Percentiles rank a stretch among this genome's conserved stretches.
phyloP scores from a whole-genome alignment of 2,113 vertebrate species.

The Camelus bactrianus region DNA sequence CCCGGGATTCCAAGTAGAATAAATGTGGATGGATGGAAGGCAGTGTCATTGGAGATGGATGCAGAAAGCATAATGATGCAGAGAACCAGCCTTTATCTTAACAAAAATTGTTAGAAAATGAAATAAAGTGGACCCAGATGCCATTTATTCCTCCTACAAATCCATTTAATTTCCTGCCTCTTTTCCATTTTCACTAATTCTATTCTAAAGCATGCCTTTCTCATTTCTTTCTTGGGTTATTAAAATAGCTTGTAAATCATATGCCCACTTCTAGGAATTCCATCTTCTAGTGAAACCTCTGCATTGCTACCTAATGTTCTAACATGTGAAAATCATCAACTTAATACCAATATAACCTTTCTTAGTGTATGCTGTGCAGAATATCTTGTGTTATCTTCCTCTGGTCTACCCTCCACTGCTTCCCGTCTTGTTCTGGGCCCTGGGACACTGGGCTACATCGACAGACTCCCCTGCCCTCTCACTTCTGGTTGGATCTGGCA shows the following conservation, averaged over 20 bases:
- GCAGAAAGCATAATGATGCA: constrained; percentile 25
- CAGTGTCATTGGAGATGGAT: constrained; percentile 30
- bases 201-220: neutral
- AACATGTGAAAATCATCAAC: neutral
- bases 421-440: neutral
- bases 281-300: neutral
- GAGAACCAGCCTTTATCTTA: neutral
- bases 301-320: neutral
- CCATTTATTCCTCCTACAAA: neutral
- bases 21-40: constrained; percentile 67
- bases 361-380: neutral
- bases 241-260: neutral
- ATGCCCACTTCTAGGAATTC: neutral
- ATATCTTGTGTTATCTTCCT: neutral
- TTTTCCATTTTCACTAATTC: neutral
- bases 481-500: neutral
- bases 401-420: neutral
- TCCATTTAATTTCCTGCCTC: neutral
- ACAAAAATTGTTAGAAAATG: constrained; percentile 44
- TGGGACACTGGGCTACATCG: neutral
- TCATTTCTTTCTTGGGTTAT: neutral
- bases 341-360: neutral
- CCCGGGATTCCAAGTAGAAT: constrained; percentile 79
- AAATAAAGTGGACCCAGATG: neutral
- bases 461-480: neutral